phyloP scores from a whole-genome alignment of 2,797 vertebrate species.

The Meriones psammophilus region DNA sequence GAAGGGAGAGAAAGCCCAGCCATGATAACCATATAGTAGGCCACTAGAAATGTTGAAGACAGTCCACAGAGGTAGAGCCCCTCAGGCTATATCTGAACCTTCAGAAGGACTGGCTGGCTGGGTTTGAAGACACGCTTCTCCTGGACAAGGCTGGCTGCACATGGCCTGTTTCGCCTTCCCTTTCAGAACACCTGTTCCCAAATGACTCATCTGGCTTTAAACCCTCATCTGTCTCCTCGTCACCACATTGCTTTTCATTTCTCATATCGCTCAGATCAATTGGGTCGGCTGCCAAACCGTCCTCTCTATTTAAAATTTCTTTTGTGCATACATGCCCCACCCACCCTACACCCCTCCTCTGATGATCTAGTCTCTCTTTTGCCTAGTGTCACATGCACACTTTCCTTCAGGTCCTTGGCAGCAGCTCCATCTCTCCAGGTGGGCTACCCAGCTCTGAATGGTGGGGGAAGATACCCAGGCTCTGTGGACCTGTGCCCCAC shows the following conservation, averaged over 20 bases:
- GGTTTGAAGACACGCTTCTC: rapidly evolving
- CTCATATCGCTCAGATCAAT: neutral
- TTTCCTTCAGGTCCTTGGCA: neutral
- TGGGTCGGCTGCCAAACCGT: neutral
- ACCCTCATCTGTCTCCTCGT: neutral
- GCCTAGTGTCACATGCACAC: neutral
- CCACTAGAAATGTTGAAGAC: neutral
- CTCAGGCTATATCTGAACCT: neutral
- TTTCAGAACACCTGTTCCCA: neutral
- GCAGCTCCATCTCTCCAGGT: neutral
- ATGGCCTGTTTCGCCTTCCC: neutral
- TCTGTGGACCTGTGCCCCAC: neutral
- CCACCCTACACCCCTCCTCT: neutral
- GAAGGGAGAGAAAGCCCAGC: neutral
- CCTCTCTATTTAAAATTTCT: neutral
- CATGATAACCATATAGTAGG: neutral
- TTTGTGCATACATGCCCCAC: neutral
- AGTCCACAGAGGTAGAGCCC: neutral
- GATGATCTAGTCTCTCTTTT: neutral
- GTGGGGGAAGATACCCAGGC: neutral
- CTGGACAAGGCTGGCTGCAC: neutral
- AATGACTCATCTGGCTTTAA: slow-evolving; percentile 46
- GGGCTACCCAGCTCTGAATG: neutral
- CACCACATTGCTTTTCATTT: neutral
- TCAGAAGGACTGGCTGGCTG: neutral